These are phyloP conservation scores for Scarus forsteni DNA, from an alignment of 2,797 vertebrate species.

Conservation along the genomic window DNA sequence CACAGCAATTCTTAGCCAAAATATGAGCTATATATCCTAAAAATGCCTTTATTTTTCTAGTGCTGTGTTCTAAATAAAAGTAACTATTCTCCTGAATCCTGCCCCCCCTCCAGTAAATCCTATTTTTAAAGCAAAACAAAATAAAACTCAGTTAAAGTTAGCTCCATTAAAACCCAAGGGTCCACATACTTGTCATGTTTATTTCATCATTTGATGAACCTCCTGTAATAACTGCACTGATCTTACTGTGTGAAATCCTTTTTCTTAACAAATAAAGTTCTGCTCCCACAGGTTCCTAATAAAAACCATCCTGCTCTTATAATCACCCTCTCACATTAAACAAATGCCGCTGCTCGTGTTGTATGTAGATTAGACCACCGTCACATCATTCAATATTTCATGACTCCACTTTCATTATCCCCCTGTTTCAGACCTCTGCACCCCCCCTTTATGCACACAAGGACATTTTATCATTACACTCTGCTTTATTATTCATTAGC, in stretches of 20 bases:
- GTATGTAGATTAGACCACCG: constrained; percentile 13
- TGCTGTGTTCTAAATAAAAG: too few relatives aligned
- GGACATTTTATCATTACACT: constrained; percentile 25
- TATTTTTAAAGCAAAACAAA: too few relatives aligned
- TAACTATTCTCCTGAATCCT: too few relatives aligned
- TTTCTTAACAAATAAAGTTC: neutral
- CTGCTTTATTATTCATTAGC: constrained; percentile 66
- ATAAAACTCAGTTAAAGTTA: too few relatives aligned
- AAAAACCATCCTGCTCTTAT: neutral
- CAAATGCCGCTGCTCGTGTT: constrained; percentile 12
- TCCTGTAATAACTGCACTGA: neutral
- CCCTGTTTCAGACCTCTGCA: constrained; percentile 1
- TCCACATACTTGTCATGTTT: too few relatives aligned
- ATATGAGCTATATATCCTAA: too few relatives aligned
- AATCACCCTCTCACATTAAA: neutral
- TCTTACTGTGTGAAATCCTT: neutral
- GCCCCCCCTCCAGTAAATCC: too few relatives aligned
- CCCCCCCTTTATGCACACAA: constrained; percentile 16
- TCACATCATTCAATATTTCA: constrained; percentile 54
- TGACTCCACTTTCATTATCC: constrained; percentile 46
- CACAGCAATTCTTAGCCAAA: too few relatives aligned
- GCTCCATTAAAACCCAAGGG: too few relatives aligned
- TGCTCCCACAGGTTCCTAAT: neutral
- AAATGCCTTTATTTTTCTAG: too few relatives aligned
- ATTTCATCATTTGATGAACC: neutral